These are phyloP conservation scores for Scaptodrosophila lebanonensis DNA, from an alignment of 1,140 invertebrate species.

Conservation along the genomic window DNA sequence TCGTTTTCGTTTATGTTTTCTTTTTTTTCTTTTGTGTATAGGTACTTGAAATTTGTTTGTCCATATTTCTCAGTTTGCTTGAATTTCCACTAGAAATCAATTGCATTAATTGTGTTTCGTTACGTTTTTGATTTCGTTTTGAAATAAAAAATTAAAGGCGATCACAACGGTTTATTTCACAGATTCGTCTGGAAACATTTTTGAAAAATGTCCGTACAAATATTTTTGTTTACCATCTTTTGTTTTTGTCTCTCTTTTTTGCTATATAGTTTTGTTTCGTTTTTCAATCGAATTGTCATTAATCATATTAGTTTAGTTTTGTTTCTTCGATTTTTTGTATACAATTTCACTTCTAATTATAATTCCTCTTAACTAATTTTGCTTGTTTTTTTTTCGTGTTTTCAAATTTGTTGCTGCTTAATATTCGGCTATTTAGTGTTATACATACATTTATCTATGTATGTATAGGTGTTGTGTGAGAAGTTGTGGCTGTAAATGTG, in stretches of 20 bases:
- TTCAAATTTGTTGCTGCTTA: conserved; percentile 40
- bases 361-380: too few relatives aligned
- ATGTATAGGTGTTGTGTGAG: conserved; percentile 1
- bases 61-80: conserved; percentile 18
- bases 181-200: conserved; percentile 63
- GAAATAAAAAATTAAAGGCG: conserved; percentile 64
- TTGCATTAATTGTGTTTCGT: conserved; percentile 18
- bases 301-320: too few relatives aligned
- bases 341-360: conserved; percentile 10
- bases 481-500: neutral
- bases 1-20: conserved; percentile 19
- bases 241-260: conserved; percentile 15
- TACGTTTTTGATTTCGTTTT: conserved; percentile 24
- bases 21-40: conserved; percentile 38
- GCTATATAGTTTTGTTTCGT: conserved; percentile 9
- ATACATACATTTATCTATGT: conserved; percentile 1
- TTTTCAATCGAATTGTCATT: too few relatives aligned
- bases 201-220: conserved; percentile 59
- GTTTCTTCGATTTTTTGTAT: conserved; percentile 12
- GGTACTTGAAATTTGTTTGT: conserved; percentile 36
- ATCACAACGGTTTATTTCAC: conserved; percentile 73
- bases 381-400: conserved; percentile 28
- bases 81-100: conserved; percentile 2
- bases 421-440: conserved; percentile 40
- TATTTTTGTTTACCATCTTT: conserved; percentile 24